Evolutionary conservation across 2,797 vertebrate species (phyloP).

Genomic region (Varecia variegata): DNA sequence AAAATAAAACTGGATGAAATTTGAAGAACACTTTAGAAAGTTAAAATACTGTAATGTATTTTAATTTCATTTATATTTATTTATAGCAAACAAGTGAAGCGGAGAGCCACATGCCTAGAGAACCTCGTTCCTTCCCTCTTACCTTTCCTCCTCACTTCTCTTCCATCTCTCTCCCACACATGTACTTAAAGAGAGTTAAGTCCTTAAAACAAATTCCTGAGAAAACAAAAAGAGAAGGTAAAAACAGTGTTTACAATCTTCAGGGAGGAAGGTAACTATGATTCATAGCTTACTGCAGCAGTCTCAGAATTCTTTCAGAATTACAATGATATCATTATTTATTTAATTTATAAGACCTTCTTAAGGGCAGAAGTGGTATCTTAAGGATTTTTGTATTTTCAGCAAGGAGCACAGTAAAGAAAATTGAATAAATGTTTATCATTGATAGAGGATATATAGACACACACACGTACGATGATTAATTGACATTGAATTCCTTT

Average conservation of each 20-base stretch:
- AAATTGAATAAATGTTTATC: slow-evolving; percentile 23
- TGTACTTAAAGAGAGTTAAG: neutral
- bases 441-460: neutral
- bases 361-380: neutral
- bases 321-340: neutral
- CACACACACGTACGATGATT: neutral
- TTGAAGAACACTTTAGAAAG: neutral
- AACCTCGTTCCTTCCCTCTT: neutral
- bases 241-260: neutral
- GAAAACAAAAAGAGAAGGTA: slow-evolving; percentile 6
- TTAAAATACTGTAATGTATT: neutral
- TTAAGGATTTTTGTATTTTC: neutral
- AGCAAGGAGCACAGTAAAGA: neutral
- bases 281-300: neutral
- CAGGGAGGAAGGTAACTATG: neutral
- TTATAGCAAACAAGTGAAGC: neutral
- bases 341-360: slow-evolving; percentile 41
- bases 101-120: neutral
- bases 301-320: slow-evolving; percentile 41
- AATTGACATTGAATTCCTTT: neutral
- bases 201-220: slow-evolving; percentile 1
- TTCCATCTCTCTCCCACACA: neutral
- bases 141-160: neutral
- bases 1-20: neutral
- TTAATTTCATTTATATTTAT: neutral